Conservation (phyloP, 2,797 vertebrate species). For the Melanogrammus aeglefinus region DNA sequence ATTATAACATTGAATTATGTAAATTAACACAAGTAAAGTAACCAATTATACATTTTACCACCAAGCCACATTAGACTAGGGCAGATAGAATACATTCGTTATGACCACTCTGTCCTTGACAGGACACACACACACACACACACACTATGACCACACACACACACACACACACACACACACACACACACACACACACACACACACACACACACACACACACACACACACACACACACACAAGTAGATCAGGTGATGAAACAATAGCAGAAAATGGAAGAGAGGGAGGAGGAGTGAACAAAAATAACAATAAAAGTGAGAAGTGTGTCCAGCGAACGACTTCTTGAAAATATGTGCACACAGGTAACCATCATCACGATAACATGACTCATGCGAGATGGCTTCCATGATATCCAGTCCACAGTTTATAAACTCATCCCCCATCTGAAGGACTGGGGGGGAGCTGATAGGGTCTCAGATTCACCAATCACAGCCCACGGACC, state of each 20-base stretch:
- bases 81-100: background rate
- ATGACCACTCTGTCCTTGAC: background rate
- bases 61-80: background rate
- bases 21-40: background rate
- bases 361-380: background rate
- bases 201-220: background rate
- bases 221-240: background rate
- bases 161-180: conserved; percentile 1
- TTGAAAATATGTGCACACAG: background rate
- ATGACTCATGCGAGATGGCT: background rate
- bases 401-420: background rate
- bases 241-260: background rate
- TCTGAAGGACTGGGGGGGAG: background rate
- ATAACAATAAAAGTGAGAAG: background rate
- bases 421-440: background rate
- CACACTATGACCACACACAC: background rate
- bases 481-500: background rate
- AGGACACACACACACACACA: background rate
- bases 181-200: background rate
- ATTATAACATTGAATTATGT: background rate
- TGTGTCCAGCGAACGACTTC: background rate
- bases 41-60: background rate
- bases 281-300: background rate
- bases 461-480: background rate
- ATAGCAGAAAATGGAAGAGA: background rate